A percentile compares a stretch with the other conserved stretches of the same genome.
Conservation (phyloP, 2,797 vertebrate genomes). For the Tarsius wallacei region DNA sequence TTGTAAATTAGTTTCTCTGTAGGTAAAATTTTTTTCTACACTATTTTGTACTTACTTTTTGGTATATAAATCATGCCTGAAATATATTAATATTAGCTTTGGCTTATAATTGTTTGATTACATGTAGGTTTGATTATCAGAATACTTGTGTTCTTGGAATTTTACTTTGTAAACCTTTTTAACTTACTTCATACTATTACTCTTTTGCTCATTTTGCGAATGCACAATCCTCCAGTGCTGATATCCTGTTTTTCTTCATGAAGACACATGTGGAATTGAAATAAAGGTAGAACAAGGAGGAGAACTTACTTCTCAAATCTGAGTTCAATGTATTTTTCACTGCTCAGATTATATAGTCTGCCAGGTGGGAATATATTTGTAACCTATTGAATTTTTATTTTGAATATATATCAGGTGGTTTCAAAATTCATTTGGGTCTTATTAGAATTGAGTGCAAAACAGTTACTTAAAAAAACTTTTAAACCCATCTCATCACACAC, state of each 20-base stretch:
- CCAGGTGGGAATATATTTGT: conserved; percentile 19
- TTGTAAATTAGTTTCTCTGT: conserved; percentile 40
- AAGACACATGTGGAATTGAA: not conserved
- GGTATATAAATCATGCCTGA: conserved; percentile 25
- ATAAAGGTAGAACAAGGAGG: not conserved
- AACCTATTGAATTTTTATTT: conserved; percentile 43
- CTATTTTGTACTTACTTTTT: conserved; percentile 43
- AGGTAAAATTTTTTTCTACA: conserved; percentile 47
- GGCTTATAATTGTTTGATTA: conserved; percentile 11
- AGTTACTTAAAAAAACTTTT: not conserved
- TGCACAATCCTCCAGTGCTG: not conserved
- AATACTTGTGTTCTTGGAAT: conserved; percentile 35
- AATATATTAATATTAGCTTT: conserved; percentile 58
- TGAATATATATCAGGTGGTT: not conserved
- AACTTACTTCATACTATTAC: conserved; percentile 32
- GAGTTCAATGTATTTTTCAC: conserved; percentile 29
- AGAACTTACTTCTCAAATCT: conserved; percentile 56
- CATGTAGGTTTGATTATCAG: not conserved
- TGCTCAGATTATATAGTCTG: not conserved
- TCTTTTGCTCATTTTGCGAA: conserved; percentile 50
- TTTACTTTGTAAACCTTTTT: conserved; percentile 37
- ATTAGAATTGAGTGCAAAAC: conserved; percentile 71
- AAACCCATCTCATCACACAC: too few species aligned
- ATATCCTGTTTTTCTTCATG: not conserved
- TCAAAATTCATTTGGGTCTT: conserved; percentile 65